Evolutionary conservation across 2,797 vertebrate species (phyloP).

Genomic region (Neosalanx taihuensis): DNA sequence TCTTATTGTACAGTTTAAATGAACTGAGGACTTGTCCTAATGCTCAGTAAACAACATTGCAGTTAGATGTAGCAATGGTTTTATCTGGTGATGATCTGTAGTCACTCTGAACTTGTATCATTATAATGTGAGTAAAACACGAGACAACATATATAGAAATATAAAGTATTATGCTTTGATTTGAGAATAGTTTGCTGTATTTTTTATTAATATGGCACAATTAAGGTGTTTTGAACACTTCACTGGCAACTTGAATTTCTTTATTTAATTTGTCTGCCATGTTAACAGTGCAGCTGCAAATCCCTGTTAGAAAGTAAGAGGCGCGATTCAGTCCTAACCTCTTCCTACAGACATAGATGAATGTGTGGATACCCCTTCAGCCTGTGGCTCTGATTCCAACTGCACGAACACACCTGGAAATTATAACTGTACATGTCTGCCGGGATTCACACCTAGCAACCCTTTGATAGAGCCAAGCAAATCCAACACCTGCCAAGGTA

Average conservation of each 20-base stretch:
- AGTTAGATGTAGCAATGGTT: no score
- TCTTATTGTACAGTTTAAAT: no score
- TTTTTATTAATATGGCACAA: not conserved
- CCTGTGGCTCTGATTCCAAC: slow-evolving; percentile 36
- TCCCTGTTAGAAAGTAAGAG: no score
- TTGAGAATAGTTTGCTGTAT: not conserved
- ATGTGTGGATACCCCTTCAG: not conserved
- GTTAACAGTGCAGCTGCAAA: no score
- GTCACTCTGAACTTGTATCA: no score
- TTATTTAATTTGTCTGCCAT: not conserved
- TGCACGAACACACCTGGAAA: slow-evolving; percentile 49
- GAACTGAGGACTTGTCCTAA: no score
- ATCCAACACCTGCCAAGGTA: slow-evolving; percentile 41
- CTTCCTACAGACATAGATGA: slow-evolving; percentile 54
- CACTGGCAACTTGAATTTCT: not conserved
- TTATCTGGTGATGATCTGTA: no score
- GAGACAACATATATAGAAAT: no score
- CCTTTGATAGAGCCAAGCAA: not conserved
- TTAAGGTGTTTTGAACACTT: not conserved
- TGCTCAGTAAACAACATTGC: no score
- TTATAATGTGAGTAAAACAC: no score
- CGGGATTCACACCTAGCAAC: slow-evolving; percentile 30
- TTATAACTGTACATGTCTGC: slow-evolving; percentile 37
- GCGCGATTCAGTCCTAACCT: not conserved
- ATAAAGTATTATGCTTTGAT: not conserved